Base-by-base conservation (phyloP, 2,113 vertebrate species). In the Vireo altiloquus region DNA sequence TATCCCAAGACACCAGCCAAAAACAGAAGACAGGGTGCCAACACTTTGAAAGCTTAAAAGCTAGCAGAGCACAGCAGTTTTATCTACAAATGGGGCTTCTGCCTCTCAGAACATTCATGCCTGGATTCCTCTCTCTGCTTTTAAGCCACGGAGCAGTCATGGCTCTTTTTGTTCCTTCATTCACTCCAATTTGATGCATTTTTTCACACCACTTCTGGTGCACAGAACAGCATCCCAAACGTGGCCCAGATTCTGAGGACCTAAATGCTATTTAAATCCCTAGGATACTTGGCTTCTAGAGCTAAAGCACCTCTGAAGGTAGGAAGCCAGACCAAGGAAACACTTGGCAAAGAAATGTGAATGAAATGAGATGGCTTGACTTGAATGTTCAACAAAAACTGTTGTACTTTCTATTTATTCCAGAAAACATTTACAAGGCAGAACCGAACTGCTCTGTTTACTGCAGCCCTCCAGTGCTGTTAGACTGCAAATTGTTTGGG, bases 401-500 rank as follows among this genome's bases (percentile, higher is more conserved):
- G 25, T 2, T 40, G 8, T 21, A 93, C 57, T 83, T 84, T 25
- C 52, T 90, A 75, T 88, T 74, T 85, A 59, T 77, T 90, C 23
- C 42, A 76, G 46, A 50, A 87, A 84, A 87, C 30, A 50, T 53
- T 82, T 33, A 82, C 2, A 10, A 84, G 33, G 76, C 42, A 87
- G 61, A 93, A 78, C 39, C 25, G 16, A 91, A 71, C n/a, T 8
- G 2, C 49, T 92, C 69, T 80, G 61, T 89, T 91, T 79, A 78
- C 75, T 89, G 66, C 60, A 69, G 46, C 72, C 44, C 27, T 40
- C 37, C 46, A 85, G 50, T 60, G 59, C 46, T 85, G 74, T 57
- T 65, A 92, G 75, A 69, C 37, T 94, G 88, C 37, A 86, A 77
- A 93, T 60, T 92, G 54, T 93, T 72, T 86, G 71, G 75, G 20